phyloP scores from a whole-genome alignment of 2,888 invertebrate genomes.

The Drosophila atripex region DNA sequence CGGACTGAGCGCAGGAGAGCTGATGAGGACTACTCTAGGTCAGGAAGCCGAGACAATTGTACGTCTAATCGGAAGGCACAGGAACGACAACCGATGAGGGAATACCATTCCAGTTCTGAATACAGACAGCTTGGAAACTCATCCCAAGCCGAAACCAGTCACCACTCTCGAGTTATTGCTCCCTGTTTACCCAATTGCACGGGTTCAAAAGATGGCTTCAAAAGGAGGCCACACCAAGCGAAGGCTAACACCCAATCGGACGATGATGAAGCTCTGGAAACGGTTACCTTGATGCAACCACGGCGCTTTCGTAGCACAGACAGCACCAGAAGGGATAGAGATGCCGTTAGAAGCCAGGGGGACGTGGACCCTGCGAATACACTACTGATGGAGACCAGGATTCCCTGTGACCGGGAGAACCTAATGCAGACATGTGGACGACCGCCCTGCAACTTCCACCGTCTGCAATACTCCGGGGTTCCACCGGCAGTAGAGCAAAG shows the following conservation, averaged over 20 bases:
- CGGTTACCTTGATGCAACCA: slow-evolving; percentile 21
- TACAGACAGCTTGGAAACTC: background rate
- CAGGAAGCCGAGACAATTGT: too few relatives aligned
- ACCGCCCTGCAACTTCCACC: slow-evolving; percentile 7
- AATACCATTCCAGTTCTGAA: background rate
- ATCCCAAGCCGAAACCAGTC: background rate
- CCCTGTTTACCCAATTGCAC: background rate
- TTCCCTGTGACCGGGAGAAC: slow-evolving; percentile 5
- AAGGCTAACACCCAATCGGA: background rate
- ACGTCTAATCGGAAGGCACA: background rate
- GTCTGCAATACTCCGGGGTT: background rate
- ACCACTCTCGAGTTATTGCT: background rate
- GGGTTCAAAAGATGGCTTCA: background rate
- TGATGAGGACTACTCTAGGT: background rate
- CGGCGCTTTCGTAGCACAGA: slow-evolving; percentile 1
- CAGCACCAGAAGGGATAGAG: background rate
- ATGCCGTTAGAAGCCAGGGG: background rate
- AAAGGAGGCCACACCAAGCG: background rate
- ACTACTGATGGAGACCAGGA: slow-evolving; percentile 13
- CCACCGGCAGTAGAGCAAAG: background rate
- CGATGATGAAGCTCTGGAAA: slow-evolving; percentile 4
- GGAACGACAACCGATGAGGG: background rate
- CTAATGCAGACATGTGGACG: slow-evolving; percentile 6
- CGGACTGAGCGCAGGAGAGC: background rate
- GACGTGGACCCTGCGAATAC: background rate